These are phyloP conservation scores for Galeopterus variegatus DNA, from an alignment of 2,113 vertebrate species.

Conservation along the genomic window DNA sequence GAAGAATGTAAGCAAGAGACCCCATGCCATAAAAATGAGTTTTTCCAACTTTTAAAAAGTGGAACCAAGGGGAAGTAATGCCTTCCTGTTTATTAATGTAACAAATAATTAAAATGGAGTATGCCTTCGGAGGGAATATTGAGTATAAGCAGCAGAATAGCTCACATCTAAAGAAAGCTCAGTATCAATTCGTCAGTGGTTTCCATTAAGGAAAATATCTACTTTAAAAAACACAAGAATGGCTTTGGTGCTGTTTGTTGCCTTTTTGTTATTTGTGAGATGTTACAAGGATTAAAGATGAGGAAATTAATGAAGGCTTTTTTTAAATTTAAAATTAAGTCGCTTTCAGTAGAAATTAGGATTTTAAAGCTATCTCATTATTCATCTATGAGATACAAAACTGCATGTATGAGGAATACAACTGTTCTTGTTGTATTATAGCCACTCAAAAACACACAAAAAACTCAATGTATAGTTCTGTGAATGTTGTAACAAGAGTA, in stretches of 20 bases:
- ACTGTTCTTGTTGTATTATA: background rate
- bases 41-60: background rate
- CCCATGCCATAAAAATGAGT: conserved; percentile 59
- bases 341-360: conserved; percentile 53
- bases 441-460: background rate
- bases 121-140: background rate
- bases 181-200: background rate
- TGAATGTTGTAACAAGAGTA: background rate
- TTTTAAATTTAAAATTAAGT: conserved; percentile 24
- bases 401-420: background rate
- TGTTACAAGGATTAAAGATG: conserved; percentile 25
- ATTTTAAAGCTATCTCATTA: conserved; percentile 24
- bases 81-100: conserved; percentile 64
- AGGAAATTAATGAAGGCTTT: background rate
- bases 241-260: background rate
- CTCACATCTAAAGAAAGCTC: conserved; percentile 4
- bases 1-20: conserved; percentile 84
- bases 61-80: conserved; percentile 44
- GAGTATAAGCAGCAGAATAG: background rate
- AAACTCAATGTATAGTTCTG: background rate
- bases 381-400: conserved; percentile 65
- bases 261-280: conserved; percentile 26
- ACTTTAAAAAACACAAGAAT: conserved; percentile 9
- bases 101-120: conserved; percentile 64
- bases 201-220: background rate